These are phyloP conservation scores for Acropora tenuis DNA, from an alignment of 64 coral and sea anemone genomes.

Conservation along the genomic window DNA sequence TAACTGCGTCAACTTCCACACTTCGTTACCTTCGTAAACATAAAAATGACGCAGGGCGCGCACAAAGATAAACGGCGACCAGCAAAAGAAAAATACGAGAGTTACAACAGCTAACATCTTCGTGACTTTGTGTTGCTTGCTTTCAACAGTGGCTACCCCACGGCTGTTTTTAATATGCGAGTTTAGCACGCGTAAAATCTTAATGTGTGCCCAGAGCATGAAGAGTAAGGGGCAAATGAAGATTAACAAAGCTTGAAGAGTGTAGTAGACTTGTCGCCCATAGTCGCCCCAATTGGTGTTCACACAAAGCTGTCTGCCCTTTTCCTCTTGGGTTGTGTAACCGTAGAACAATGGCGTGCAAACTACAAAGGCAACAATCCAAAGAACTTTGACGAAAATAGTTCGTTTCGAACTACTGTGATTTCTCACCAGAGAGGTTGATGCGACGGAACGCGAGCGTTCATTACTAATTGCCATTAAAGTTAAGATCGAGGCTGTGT, in stretches of 20 bases:
- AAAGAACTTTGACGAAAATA: conserved; percentile 73
- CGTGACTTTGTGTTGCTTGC: conserved; percentile 17
- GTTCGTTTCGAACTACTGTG: conserved; percentile 61
- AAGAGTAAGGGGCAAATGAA: conserved; percentile 75
- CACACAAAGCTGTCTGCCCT: conserved; percentile 56
- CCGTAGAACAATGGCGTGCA: conserved; percentile 82
- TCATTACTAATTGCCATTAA: conserved; percentile 85
- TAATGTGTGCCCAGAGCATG: conserved; percentile 90
- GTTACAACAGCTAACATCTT: conserved; percentile 8
- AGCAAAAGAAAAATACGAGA: conserved; percentile 2
- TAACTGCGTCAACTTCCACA: neutral
- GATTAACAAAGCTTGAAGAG: conserved; percentile 67
- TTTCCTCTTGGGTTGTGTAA: conserved; percentile 38
- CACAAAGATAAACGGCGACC: neutral
- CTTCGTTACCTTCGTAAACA: neutral
- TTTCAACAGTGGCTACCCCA: conserved; percentile 24
- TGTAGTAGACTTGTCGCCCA: conserved; percentile 77
- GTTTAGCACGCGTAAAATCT: conserved; percentile 65
- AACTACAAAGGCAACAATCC: conserved; percentile 67
- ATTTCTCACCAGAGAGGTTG: conserved; percentile 68
- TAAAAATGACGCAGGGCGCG: neutral
- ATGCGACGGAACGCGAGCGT: conserved; percentile 72
- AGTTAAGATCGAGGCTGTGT: conserved; percentile 82
- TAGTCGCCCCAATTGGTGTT: conserved; percentile 76
- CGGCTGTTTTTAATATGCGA: conserved; percentile 43